These are phyloP conservation scores for Anastrepha ludens DNA, from an alignment of 1,140 invertebrate species.

Conservation along the genomic window DNA sequence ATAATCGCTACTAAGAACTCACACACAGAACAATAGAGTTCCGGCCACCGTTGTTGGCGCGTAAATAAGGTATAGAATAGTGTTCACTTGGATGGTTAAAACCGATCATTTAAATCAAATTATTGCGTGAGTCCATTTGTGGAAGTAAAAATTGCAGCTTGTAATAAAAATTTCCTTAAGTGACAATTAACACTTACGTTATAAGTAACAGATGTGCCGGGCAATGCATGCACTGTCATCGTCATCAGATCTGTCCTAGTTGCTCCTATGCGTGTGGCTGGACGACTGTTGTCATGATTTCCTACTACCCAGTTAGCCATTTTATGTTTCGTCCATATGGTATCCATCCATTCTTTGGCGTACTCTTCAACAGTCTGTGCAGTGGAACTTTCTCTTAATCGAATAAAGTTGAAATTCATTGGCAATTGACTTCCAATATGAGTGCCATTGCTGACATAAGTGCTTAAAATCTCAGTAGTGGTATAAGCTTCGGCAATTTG, in stretches of 20 bases:
- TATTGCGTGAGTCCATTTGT: no score
- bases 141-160: constrained; percentile 66
- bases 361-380: constrained; percentile 71
- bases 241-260: constrained; percentile 80
- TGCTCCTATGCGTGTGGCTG: constrained; percentile 77
- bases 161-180: no score
- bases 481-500: constrained; percentile 79
- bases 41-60: no score
- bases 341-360: constrained; percentile 75
- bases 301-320: constrained; percentile 77
- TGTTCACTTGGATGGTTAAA: no score
- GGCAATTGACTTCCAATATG: constrained; percentile 77
- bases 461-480: constrained; percentile 73
- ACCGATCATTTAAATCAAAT: no score
- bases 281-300: constrained; percentile 80
- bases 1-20: no score
- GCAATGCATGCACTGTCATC: constrained; percentile 81
- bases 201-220: constrained; percentile 84
- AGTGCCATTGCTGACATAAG: constrained; percentile 77
- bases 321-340: constrained; percentile 67
- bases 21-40: no score
- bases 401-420: constrained; percentile 78
- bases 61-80: no score
- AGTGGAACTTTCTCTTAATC: constrained; percentile 65
- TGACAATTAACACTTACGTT: constrained; percentile 76